phyloP scores from a whole-genome alignment of 2,113 vertebrate genomes.

The Psittacus erithacus region DNA sequence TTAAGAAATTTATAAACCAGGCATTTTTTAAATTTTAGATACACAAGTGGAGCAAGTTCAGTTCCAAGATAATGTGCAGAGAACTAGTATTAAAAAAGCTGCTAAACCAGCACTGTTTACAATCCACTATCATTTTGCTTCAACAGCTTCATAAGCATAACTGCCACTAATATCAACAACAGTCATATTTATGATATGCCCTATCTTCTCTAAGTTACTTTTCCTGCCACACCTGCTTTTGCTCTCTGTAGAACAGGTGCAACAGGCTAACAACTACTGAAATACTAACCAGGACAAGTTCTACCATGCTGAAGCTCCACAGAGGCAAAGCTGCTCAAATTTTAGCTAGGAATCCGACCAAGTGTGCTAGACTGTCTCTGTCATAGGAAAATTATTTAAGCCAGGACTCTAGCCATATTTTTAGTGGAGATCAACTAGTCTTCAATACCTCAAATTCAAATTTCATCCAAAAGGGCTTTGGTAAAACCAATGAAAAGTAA shows the following conservation, averaged over 20 bases:
- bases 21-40: not conserved
- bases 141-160: not conserved
- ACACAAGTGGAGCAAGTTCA: not conserved
- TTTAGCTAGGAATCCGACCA: not conserved
- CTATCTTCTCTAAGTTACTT: not conserved
- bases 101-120: not conserved
- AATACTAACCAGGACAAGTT: slow-evolving; percentile 3
- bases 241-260: slow-evolving; percentile 42
- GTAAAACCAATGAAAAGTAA: not conserved
- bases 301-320: not conserved
- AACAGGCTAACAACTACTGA: not conserved
- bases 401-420: not conserved
- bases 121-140: not conserved
- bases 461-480: not conserved
- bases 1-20: not conserved
- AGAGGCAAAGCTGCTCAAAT: not conserved
- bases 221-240: slow-evolving; percentile 27
- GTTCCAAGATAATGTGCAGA: not conserved
- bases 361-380: not conserved
- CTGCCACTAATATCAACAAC: not conserved
- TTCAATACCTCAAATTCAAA: not conserved
- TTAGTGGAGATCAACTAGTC: not conserved
- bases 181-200: not conserved
- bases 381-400: not conserved
- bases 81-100: not conserved